Conservation (phyloP, 2,797 vertebrate genomes). For the Nothura maculosa region DNA sequence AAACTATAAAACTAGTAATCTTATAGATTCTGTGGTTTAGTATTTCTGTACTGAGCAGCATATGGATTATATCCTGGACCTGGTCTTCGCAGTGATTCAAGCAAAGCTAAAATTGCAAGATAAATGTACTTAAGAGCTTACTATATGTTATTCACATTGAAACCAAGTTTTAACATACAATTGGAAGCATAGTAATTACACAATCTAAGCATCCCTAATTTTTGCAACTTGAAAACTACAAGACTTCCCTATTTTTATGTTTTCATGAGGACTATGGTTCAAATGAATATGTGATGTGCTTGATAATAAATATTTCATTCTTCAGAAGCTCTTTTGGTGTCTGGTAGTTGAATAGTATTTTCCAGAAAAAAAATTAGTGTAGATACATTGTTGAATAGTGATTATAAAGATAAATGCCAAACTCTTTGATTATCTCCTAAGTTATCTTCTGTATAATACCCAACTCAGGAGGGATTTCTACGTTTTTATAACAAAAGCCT, state of each 20-base stretch:
- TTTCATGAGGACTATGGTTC: neutral
- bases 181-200: neutral
- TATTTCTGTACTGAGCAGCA: neutral
- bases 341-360: neutral
- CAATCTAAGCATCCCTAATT: neutral
- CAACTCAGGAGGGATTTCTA: conserved; percentile 27
- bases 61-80: neutral
- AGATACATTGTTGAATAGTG: conserved; percentile 5
- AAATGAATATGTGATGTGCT: neutral
- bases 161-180: neutral
- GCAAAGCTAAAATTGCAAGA: neutral
- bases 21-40: neutral
- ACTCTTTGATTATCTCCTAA: conserved; percentile 48
- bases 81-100: neutral
- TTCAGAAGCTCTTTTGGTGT: conserved; percentile 23
- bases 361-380: neutral
- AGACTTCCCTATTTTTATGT: neutral
- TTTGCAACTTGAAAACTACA: neutral
- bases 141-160: neutral
- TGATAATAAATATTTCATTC: neutral
- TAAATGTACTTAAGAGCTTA: neutral
- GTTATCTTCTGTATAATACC: conserved; percentile 24
- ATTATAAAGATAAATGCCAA: conserved; percentile 29
- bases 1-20: neutral
- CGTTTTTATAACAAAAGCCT: conserved; percentile 28